Evolutionary conservation across 2,113 vertebrate genomes (phyloP), one percentile per base, ranked within the genome.

Genomic region (Odocoileus hemionus): DNA sequence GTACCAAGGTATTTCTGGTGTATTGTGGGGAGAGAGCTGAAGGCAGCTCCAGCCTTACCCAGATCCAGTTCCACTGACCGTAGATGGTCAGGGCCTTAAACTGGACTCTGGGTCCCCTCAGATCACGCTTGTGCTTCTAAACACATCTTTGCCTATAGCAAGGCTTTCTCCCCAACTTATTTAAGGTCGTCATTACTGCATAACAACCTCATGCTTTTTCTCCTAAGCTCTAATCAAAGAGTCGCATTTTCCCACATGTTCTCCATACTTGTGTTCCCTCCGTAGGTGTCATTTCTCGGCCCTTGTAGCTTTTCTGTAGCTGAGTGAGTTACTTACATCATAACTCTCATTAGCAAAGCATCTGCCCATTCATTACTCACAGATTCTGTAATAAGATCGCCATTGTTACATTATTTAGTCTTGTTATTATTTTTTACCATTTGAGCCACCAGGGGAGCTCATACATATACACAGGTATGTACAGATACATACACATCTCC

Each of bases 1-100:
- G 8, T 10, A 45, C 1, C 1, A 1, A 57, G 13, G 2, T 21
- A 9, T 4, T 43, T 87, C 16, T 3, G 3, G 12, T 1, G 1
- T 6, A 30, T 50, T 9, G 15, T 15, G 30, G 21, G 6, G 26
- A 14, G 2, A 58, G 13, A 74, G 26, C 3, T 13, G 8, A 33
- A 17, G 3, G 52, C 39, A 21, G 12, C 19, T 26, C 4, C 7
- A 21, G 36, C 2, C 23, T 9, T 13, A 7, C 14, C 60, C 21
- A 8, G 36, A 2, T 30, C 2, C 15, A 52, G 25, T 30, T 2
- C 21, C 25, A 1, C 2, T 57, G 33, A 23, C 16, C 16, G 11
- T 30, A 83, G n/a, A 19, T 33, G 8, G 25, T 43, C 36, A 17
- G 3, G 4, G 19, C 11, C 12, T 84, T 43, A 61, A 43, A 30